A percentile compares a stretch with the other conserved stretches of the same genome.
These are phyloP conservation scores for Adela reaumurella DNA, from an alignment of 2,888 invertebrate species.

Conservation along the genomic window DNA sequence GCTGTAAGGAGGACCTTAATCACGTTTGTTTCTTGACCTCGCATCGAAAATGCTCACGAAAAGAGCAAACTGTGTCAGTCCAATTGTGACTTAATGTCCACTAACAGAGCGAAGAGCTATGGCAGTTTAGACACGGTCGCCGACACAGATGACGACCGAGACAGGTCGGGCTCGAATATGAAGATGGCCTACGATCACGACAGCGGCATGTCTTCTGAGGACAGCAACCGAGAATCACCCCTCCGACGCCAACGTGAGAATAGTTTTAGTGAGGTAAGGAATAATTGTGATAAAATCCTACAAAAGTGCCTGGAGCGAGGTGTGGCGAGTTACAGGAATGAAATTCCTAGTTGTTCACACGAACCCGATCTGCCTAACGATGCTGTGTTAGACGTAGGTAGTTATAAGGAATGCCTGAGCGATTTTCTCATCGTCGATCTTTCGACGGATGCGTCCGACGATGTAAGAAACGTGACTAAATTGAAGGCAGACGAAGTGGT, in stretches of 20 bases:
- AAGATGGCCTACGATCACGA: conserved; percentile 19
- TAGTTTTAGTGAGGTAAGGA: conserved; percentile 20
- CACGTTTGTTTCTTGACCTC: neutral
- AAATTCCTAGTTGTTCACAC: conserved; percentile 47
- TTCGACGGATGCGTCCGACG: conserved; percentile 19
- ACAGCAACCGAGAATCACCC: too few relatives aligned
- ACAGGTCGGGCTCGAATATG: too few relatives aligned
- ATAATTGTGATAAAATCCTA: conserved; percentile 13
- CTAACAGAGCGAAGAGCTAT: conserved; percentile 17
- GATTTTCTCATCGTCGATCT: conserved; percentile 47
- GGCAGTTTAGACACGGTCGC: conserved; percentile 39
- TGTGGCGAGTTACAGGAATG: conserved; percentile 38
- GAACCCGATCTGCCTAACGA: conserved; percentile 27
- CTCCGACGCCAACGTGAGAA: conserved; percentile 7
- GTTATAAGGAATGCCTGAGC: conserved; percentile 12
- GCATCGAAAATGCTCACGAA: neutral
- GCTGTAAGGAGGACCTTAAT: neutral
- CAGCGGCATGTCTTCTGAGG: conserved; percentile 50
- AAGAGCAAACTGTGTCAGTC: neutral
- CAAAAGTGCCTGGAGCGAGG: conserved; percentile 46
- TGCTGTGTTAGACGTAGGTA: conserved; percentile 14
- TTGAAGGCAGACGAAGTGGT: conserved; percentile 4
- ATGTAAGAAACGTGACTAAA: too few relatives aligned
- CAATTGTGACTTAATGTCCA: neutral
- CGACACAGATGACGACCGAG: conserved; percentile 18